Base-by-base conservation (phyloP, 2,888 invertebrate species). In the Vandiemenella viatica region DNA sequence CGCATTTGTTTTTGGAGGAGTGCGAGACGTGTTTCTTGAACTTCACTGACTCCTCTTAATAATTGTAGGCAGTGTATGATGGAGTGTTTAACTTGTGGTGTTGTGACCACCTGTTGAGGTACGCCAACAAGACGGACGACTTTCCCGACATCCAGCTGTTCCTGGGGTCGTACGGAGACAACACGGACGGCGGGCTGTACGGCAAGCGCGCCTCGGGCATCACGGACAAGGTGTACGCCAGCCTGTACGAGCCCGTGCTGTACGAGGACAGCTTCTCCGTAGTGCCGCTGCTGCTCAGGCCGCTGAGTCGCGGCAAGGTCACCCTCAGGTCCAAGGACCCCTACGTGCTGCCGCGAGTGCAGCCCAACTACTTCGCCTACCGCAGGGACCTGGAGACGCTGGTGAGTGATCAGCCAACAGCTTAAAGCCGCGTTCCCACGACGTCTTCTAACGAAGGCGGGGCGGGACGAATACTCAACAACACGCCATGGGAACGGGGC, bases 331-430 rank as follows among this genome's bases (percentile, higher is more conserved):
- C 83, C 43, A 68, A 69, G 0, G 74, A 86, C 62, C 83, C 89
- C 0, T 69, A 72, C 48, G 73, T 80, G 0, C 78, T 83, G 55
- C 90, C 93, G 0, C 64, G 77, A n/a, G 88, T 96, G 51, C 81
- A 85, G 64, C 85, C 95, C 0, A 91, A 92, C 64, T 95, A 95
- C 63, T 83, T 79, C 59, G 66, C 74, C 0, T 75, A 86, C 59
- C 79, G 79, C 0, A 65, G 75, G 26, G 92, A 92, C 61, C 62
- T 87, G 18, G 73, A 76, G 56, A 66, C 78, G 47, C 65, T 86
- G 70, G 85, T 86, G 75, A 69, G 73, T 49, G 38, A 1, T 8
- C 16, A 16, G 16, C 13, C 26, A 26, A n/a, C n/a, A n/a, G n/a
- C n/a, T n/a, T n/a, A n/a, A n/a, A n/a, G n/a, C n/a, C n/a, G n/a